Evolutionary conservation across 1,140 invertebrate genomes (phyloP), one percentile per base, ranked within the genome.

Genomic region (Pseudomyrmex pallidus): DNA sequence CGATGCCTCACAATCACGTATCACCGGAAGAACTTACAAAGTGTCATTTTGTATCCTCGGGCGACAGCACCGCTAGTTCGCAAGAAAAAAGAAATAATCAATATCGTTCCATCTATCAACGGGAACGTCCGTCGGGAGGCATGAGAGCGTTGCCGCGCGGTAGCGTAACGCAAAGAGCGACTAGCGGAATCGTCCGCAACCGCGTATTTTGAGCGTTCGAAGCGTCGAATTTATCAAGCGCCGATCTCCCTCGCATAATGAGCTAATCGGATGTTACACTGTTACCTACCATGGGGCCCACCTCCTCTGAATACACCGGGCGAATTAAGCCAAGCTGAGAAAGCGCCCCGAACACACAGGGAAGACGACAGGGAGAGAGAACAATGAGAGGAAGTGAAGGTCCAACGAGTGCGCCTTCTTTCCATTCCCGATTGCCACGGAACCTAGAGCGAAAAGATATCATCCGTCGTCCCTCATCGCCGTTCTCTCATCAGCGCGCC

Each of bases 311-410:
- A 59, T 77, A 73, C 68, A 3, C 57, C 50, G 67, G 63, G 61
- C 68, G 87, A 88, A 88, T 88, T 88, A 88, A 88, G 13, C 10
- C 50, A 54, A 74, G 74, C 67, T 76, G 87, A 88, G 87, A 88
- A 88, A 88, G 83, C 73, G 46, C n/a, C 13, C 15, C 56, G 59
- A 54, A 20, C 17, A 25, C 54, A 22, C 13, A 74, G 61, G 52
- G 63, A 52, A 59, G 52, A 70, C 62, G 74, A 46, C 57, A 66
- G 82, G 44, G 44, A 17, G 52, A 17, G 52, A 15, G 70, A 90
- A 92, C 91, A 92, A 92, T 92, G 91, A 92, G 87, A 92, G 91
- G 91, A 92, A 92, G 90, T 91, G 89, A 92, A 92, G 91, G 90
- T 92, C 90, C 90, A 91, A 91, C 87, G 90, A 92, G 80, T 88